These are phyloP conservation scores for Xanthia icteritia DNA, from an alignment of 2,888 invertebrate species.

Conservation along the genomic window DNA sequence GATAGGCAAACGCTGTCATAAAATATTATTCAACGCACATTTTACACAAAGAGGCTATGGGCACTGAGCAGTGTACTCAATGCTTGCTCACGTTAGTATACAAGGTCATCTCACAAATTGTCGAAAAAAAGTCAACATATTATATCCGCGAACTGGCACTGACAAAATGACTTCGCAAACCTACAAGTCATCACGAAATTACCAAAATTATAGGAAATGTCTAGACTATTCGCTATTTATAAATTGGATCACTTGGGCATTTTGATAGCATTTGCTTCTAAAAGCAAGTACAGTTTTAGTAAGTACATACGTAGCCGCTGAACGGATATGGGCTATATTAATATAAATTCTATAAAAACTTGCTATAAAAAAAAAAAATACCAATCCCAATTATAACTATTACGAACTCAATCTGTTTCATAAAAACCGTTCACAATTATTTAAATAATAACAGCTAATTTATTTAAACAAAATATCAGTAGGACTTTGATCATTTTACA, in stretches of 20 bases:
- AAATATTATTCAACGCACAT: background rate
- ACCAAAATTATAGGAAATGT: background rate
- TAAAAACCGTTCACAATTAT: too few relatives aligned
- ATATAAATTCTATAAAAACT: background rate
- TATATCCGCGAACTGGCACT: background rate
- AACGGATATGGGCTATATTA: background rate
- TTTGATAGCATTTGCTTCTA: background rate
- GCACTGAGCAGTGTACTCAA: background rate
- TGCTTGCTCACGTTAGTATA: background rate
- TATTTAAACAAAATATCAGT: background rate
- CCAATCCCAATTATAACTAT: slow-evolving; percentile 16
- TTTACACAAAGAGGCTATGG: background rate
- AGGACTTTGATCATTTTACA: slow-evolving; percentile 25
- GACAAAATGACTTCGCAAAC: background rate
- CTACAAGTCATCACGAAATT: background rate
- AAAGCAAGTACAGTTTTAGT: too few relatives aligned
- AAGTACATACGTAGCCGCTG: too few relatives aligned
- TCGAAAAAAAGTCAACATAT: background rate
- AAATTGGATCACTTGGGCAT: background rate
- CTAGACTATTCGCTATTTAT: background rate
- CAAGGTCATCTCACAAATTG: background rate
- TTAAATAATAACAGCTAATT: background rate
- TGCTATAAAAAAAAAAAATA: background rate
- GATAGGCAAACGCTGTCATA: background rate
- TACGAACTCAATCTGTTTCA: slow-evolving; percentile 6